A percentile compares a stretch with the other conserved stretches of the same genome.
These are phyloP conservation scores for Idaea aversata DNA, from an alignment of 2,888 invertebrate species.

Conservation along the genomic window DNA sequence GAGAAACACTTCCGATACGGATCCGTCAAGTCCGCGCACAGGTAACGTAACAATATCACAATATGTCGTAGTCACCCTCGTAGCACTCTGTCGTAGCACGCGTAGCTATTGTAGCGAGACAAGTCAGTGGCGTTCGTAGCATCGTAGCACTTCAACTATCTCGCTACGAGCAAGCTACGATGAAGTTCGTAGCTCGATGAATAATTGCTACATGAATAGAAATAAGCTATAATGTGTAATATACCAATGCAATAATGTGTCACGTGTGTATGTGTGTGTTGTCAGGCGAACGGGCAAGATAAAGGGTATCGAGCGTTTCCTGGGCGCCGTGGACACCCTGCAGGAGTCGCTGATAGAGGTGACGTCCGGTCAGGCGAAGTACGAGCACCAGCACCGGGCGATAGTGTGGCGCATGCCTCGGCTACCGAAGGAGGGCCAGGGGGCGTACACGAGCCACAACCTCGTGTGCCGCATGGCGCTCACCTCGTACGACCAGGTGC, in stretches of 20 bases:
- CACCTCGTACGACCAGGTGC: conserved; percentile 95
- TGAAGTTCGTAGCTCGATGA: no score
- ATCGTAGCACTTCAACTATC: neutral
- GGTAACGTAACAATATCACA: conserved; percentile 45
- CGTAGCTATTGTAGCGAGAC: neutral
- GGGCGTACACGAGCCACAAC: conserved; percentile 98
- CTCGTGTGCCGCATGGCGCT: conserved; percentile 96
- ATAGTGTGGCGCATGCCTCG: conserved; percentile 99
- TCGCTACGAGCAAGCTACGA: neutral
- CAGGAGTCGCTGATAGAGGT: conserved; percentile 97
- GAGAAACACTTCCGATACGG: conserved; percentile 99
- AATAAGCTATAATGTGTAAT: no score
- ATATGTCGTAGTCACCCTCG: neutral
- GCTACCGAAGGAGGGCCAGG: conserved; percentile 99
- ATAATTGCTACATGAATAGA: no score
- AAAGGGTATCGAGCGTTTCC: conserved; percentile 94
- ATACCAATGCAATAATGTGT: no score
- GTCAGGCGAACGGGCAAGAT: conserved; percentile 90
- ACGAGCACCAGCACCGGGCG: conserved; percentile 98
- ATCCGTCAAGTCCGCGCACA: conserved; percentile 96
- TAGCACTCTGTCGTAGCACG: no score
- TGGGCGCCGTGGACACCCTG: conserved; percentile 94
- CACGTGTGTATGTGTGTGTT: conserved; percentile 11
- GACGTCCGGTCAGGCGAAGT: conserved; percentile 98
- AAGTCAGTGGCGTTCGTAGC: neutral